Base-by-base conservation (phyloP, 2,888 invertebrate genomes). In the Apomyelois bistriatella region DNA sequence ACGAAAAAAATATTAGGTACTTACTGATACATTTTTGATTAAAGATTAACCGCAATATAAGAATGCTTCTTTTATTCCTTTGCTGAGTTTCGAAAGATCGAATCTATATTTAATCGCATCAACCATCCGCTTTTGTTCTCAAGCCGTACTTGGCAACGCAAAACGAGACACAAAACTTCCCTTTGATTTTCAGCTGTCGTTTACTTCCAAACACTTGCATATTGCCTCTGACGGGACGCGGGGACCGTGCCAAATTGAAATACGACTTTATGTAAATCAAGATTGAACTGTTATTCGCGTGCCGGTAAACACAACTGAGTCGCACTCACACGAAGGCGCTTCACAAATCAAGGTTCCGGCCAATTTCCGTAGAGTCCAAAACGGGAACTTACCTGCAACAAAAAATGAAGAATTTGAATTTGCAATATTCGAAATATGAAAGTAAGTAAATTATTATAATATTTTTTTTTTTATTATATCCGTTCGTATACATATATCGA, bases 341-440 rank as follows among this genome's bases (percentile, higher is more conserved):
- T 72, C 61, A 67, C 72, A 71, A 76, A 79, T 77, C 76, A 73
- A 77, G 76, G 74, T 78, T 77, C 73, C 71, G 70, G 76, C 74
- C 70, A 72, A 68, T 77, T 76, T 71, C 64, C 70, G 64, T 63
- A 55, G 58, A 65, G 65, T 66, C 64, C 63, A 59, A 61, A 59
- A 57, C 57, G 50, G 58, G 64, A 70, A 64, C 86, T 86, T 85
- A 88, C 87, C 87, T 89, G 88, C 61, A 87, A 89, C 83, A 85
- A 86, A 74, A 74, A 62, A 76, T 68, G 71, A 70, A 56, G 41
- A 52, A 38, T 55, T 54, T 53, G 46, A 54, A 57, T 58, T 28
- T 48, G 52, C 0, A 53, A 41, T 38, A 52, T 54, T 46, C 37
- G n/a, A n/a, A n/a, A n/a, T n/a, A n/a, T 47, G 13, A 47, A 32